These are phyloP conservation scores for Ostrea denselamellosa DNA, from an alignment of 1,140 invertebrate genomes.

Conservation along the genomic window DNA sequence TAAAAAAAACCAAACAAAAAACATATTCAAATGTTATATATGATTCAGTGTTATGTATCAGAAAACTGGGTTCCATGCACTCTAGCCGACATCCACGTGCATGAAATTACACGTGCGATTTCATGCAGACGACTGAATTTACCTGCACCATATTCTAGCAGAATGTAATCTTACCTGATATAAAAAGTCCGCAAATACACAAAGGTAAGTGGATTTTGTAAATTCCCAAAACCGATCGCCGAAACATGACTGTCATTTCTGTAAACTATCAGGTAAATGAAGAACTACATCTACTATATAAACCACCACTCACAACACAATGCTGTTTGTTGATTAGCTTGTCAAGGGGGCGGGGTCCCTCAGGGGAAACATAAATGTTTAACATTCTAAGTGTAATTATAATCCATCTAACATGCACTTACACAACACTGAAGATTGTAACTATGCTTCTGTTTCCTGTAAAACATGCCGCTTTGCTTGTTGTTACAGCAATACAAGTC, in stretches of 20 bases:
- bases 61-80: no score
- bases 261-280: conserved; percentile 14
- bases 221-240: background rate
- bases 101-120: background rate
- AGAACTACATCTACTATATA: conserved; percentile 8
- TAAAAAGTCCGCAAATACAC: background rate
- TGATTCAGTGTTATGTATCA: no score
- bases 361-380: background rate
- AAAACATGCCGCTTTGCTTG: background rate
- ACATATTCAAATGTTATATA: no score
- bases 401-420: background rate
- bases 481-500: no score
- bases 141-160: background rate
- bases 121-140: background rate
- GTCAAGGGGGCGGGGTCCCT: conserved; percentile 23
- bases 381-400: background rate
- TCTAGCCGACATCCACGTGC: background rate
- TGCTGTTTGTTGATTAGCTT: conserved; percentile 33
- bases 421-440: background rate
- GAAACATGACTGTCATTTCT: background rate
- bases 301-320: background rate
- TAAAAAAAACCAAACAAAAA: no score
- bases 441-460: background rate
- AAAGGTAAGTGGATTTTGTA: background rate
- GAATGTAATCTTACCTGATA: background rate